Conservation (phyloP, 2,797 vertebrate genomes). For the Brachyrhaphis roseni region DNA sequence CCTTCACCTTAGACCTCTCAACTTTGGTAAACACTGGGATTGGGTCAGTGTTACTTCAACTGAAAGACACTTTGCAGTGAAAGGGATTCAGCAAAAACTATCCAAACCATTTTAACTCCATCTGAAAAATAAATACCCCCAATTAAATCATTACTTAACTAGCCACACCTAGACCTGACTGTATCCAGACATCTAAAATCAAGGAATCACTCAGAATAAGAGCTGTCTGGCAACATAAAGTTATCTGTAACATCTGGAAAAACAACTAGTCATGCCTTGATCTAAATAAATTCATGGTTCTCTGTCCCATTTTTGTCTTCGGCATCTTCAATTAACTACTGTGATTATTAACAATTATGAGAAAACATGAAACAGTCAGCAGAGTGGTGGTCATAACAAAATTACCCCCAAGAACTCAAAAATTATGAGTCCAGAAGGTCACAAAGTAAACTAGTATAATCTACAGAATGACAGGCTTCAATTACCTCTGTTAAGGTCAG, state of each 20-base stretch:
- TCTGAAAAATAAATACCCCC: neutral
- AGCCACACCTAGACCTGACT: neutral
- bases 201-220: neutral
- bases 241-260: neutral
- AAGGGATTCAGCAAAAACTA: neutral
- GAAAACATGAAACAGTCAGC: neutral
- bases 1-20: slow-evolving; percentile 29
- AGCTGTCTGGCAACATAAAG: neutral
- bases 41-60: slow-evolving; percentile 4
- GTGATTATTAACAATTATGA: neutral
- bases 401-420: neutral
- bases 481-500: neutral
- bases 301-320: neutral
- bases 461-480: neutral
- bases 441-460: neutral
- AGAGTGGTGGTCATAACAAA: neutral
- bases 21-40: slow-evolving; percentile 41
- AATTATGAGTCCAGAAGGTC: neutral
- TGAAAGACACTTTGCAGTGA: neutral
- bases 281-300: neutral
- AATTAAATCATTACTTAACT: neutral
- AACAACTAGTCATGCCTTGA: neutral
- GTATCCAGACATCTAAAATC: neutral
- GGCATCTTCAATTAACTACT: neutral
- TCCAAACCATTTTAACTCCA: neutral